Conservation (phyloP, 2,888 invertebrate species). For the Cheiracanthium punctorium region DNA sequence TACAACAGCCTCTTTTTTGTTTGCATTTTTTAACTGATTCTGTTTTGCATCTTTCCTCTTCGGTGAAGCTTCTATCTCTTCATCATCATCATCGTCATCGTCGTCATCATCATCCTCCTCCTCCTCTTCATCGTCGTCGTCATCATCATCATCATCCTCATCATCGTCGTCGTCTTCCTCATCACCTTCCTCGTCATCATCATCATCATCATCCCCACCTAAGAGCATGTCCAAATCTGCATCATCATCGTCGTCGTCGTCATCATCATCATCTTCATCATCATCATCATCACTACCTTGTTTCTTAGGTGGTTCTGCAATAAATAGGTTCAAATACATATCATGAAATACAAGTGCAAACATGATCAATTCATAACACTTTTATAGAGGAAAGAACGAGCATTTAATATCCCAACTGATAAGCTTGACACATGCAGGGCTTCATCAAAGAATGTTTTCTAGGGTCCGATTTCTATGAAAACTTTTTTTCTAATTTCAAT, state of each 20-base stretch:
- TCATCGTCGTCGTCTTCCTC: constrained; percentile 72
- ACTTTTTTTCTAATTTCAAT: too few relatives aligned
- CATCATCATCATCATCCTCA: constrained; percentile 26
- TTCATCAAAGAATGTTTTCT: too few relatives aligned
- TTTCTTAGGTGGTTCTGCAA: background rate
- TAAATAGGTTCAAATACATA: background rate
- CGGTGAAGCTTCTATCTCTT: background rate
- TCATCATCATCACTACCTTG: constrained; percentile 77
- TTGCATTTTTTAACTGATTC: background rate
- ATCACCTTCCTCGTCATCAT: constrained; percentile 80
- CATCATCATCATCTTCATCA: constrained; percentile 79
- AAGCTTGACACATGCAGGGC: too few relatives aligned
- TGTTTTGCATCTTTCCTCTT: constrained; percentile 2
- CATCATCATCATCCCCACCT: constrained; percentile 77
- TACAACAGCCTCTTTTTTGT: background rate
- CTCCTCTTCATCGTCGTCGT: constrained; percentile 38
- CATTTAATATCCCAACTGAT: too few relatives aligned
- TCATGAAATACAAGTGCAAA: too few relatives aligned
- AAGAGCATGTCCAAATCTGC: constrained; percentile 1
- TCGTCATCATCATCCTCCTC: constrained; percentile 44
- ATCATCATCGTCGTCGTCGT: constrained; percentile 71
- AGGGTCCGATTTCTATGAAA: too few relatives aligned
- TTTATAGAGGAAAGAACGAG: too few relatives aligned
- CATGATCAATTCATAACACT: too few relatives aligned
- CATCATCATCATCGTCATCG: constrained; percentile 30